Conservation (phyloP, 2,888 invertebrate genomes). For the Anoplius nigerrimus region DNA sequence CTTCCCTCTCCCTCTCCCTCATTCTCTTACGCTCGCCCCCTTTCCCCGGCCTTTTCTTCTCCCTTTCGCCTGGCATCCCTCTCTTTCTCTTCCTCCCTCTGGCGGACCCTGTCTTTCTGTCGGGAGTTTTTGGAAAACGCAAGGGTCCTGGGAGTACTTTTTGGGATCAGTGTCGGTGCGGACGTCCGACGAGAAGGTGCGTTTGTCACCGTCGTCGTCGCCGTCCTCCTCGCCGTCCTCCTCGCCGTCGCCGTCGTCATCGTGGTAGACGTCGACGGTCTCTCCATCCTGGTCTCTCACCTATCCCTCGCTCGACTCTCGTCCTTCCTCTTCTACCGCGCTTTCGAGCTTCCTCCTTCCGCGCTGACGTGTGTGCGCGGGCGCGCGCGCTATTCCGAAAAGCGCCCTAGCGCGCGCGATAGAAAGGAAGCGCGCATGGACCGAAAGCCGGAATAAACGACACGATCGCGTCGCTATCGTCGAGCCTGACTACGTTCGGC, state of each 20-base stretch:
- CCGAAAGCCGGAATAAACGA: no score
- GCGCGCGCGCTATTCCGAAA: no score
- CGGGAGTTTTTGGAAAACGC: constrained; percentile 37
- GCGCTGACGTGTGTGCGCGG: no score
- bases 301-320: background rate
- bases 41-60: constrained; percentile 25
- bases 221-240: background rate
- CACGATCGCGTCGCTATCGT: no score
- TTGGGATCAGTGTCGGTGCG: constrained; percentile 57
- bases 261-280: background rate
- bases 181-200: constrained; percentile 53
- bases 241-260: background rate
- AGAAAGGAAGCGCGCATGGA: no score
- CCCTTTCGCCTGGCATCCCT: constrained; percentile 13
- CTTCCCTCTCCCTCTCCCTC: constrained; percentile 24
- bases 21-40: constrained; percentile 20
- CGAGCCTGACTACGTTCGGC: no score
- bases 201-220: constrained; percentile 9
- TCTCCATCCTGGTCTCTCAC: background rate
- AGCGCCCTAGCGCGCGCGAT: no score
- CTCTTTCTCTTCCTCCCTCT: constrained; percentile 8
- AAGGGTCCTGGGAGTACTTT: constrained; percentile 53
- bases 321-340: no score
- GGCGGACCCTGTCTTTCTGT: background rate
- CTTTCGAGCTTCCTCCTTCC: no score